A percentile compares a stretch with the other conserved stretches of the same genome.
Evolutionary conservation across 1,140 invertebrate species (phyloP).

Genomic region (Muscidifurax raptorellus): DNA sequence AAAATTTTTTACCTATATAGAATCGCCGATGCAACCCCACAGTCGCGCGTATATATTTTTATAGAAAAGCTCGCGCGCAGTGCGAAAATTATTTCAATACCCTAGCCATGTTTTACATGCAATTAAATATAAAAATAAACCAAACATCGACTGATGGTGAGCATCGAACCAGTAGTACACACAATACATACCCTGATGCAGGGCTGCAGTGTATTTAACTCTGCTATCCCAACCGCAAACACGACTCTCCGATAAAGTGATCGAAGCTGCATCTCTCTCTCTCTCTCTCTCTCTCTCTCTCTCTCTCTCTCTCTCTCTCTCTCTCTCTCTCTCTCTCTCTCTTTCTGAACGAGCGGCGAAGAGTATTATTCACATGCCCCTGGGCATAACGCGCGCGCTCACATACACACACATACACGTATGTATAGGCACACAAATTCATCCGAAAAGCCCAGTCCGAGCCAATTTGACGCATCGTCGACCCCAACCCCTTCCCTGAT

Average conservation of each 20-base stretch:
- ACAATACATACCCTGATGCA: background rate
- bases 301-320: background rate
- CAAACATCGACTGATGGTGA: background rate
- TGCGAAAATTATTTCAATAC: no score
- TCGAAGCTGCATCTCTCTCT: background rate
- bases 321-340: no score
- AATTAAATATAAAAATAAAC: background rate
- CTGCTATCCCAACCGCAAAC: slow-evolving; percentile 33
- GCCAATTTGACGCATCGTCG: slow-evolving; percentile 61
- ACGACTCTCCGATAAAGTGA: slow-evolving; percentile 11
- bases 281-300: background rate
- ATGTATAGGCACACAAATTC: background rate
- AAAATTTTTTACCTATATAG: no score
- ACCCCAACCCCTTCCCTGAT: slow-evolving; percentile 35
- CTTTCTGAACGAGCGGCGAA: background rate
- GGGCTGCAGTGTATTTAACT: background rate
- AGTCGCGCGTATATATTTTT: no score
- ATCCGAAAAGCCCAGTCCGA: slow-evolving; percentile 53
- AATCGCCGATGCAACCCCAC: no score
- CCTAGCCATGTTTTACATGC: background rate
- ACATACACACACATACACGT: background rate
- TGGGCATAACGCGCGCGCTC: background rate
- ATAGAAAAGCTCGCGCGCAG: no score
- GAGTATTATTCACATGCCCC: background rate
- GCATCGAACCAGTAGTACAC: background rate